These are phyloP conservation scores for Eledone cirrhosa DNA, from an alignment of 2,888 invertebrate genomes.

Conservation along the genomic window DNA sequence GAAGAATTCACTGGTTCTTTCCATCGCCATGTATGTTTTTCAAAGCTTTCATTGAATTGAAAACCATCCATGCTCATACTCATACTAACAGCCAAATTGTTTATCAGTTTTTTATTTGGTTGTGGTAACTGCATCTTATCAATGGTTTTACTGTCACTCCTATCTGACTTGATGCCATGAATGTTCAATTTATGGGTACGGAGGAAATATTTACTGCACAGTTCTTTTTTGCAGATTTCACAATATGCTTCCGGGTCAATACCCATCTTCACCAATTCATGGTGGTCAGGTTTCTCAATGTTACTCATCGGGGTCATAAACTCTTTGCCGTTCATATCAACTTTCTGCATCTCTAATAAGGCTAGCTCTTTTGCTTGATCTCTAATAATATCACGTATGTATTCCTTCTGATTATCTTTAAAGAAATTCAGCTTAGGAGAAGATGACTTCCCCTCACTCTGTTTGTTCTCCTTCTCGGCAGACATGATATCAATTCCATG, in stretches of 20 bases:
- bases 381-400: conserved; percentile 29
- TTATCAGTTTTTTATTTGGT: conserved; percentile 17
- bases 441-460: conserved; percentile 1
- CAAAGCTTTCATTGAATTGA: conserved; percentile 39
- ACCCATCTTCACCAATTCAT: conserved; percentile 64
- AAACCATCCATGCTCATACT: conserved; percentile 28
- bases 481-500: conserved; percentile 70
- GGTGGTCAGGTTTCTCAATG: conserved; percentile 50
- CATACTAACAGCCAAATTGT: conserved; percentile 3
- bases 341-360: conserved; percentile 22
- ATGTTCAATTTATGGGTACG: conserved; percentile 98
- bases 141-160: conserved; percentile 33
- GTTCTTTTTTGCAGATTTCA: conserved; percentile 90
- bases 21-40: conserved; percentile 57
- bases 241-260: conserved; percentile 67
- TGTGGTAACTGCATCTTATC: conserved; percentile 2
- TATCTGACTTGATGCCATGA: conserved; percentile 82
- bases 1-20: conserved; percentile 62
- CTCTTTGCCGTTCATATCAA: conserved; percentile 20
- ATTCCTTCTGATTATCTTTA: conserved; percentile 35
- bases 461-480: conserved; percentile 33
- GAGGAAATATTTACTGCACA: conserved; percentile 97
- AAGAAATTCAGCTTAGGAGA: conserved; percentile 1
- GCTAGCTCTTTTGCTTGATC: conserved; percentile 30
- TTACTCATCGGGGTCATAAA: conserved; percentile 33